Evolutionary conservation across 1,140 invertebrate genomes (phyloP).

Genomic region (Stegodyphus mimosarum): DNA sequence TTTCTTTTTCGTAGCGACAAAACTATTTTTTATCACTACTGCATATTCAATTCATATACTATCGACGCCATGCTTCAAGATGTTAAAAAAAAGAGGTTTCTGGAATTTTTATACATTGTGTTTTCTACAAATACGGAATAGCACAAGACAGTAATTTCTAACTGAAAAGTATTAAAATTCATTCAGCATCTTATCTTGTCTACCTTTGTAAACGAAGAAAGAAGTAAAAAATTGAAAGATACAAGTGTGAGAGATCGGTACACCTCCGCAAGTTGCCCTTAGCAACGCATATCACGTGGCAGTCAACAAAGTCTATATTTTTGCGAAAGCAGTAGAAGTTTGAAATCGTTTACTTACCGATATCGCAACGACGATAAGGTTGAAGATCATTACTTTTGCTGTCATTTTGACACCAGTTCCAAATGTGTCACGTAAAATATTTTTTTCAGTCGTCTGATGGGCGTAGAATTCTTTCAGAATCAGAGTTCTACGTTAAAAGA

Average conservation of each 20-base stretch:
- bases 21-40: too few relatives aligned
- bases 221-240: neutral
- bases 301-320: conserved; percentile 57
- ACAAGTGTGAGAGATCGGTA: neutral
- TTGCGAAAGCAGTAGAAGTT: conserved; percentile 51
- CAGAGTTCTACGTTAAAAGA: too few relatives aligned
- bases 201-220: neutral
- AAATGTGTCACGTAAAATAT: conserved; percentile 9
- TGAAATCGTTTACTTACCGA: conserved; percentile 57
- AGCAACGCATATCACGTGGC: conserved; percentile 48
- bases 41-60: too few relatives aligned
- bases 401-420: conserved; percentile 35
- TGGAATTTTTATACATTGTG: too few relatives aligned
- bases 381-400: conserved; percentile 31
- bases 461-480: too few relatives aligned
- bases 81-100: too few relatives aligned
- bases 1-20: too few relatives aligned
- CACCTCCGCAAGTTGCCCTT: conserved; percentile 40
- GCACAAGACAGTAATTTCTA: neutral
- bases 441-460: neutral
- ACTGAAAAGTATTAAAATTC: conserved; percentile 1
- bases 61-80: too few relatives aligned
- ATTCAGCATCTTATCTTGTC: conserved; percentile 12
- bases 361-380: conserved; percentile 36
- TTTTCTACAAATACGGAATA: too few relatives aligned